A percentile compares a stretch with the other conserved stretches of the same genome.
These are phyloP conservation scores for Panagrolaimus sp. DNA, from an alignment of 1,140 invertebrate genomes.

Conservation along the genomic window DNA sequence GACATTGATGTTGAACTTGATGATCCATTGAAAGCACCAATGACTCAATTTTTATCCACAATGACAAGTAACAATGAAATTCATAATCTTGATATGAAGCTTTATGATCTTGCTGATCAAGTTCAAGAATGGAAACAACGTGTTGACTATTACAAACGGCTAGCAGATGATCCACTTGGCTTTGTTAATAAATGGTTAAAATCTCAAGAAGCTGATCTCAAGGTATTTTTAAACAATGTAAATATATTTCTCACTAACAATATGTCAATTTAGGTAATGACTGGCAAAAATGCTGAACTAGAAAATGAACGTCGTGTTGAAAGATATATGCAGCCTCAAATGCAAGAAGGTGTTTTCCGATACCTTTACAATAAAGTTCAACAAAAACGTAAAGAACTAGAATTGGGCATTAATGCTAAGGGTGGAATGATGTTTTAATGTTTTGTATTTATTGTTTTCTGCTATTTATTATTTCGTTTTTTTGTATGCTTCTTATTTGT, in stretches of 20 bases:
- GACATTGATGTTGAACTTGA: constrained; percentile 98
- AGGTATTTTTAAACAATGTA: constrained; percentile 63
- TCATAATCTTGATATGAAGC: constrained; percentile 67
- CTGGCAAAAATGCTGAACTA: constrained; percentile 85
- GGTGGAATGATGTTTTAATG: not conserved
- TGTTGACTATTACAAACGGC: constrained; percentile 93
- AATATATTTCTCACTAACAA: not conserved
- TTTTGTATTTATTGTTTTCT: too few relatives aligned
- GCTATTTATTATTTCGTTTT: too few relatives aligned
- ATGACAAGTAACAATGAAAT: constrained; percentile 98
- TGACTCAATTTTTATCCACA: constrained; percentile 91
- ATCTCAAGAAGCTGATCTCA: constrained; percentile 88
- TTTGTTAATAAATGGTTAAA: constrained; percentile 99
- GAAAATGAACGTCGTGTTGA: constrained; percentile 89
- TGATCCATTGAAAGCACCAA: constrained; percentile 90
- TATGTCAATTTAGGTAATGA: constrained; percentile 73
- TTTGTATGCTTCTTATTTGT: too few relatives aligned
- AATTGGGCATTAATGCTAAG: constrained; percentile 58
- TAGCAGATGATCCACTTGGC: constrained; percentile 95
- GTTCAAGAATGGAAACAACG: constrained; percentile 97
- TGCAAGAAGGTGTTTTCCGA: constrained; percentile 88
- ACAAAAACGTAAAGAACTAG: constrained; percentile 82
- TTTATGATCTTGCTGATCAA: constrained; percentile 97
- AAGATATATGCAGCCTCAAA: constrained; percentile 91
- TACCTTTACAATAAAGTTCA: constrained; percentile 97